phyloP scores from a whole-genome alignment of 2,113 vertebrate species.

The Brachypodius melanocephalos region DNA sequence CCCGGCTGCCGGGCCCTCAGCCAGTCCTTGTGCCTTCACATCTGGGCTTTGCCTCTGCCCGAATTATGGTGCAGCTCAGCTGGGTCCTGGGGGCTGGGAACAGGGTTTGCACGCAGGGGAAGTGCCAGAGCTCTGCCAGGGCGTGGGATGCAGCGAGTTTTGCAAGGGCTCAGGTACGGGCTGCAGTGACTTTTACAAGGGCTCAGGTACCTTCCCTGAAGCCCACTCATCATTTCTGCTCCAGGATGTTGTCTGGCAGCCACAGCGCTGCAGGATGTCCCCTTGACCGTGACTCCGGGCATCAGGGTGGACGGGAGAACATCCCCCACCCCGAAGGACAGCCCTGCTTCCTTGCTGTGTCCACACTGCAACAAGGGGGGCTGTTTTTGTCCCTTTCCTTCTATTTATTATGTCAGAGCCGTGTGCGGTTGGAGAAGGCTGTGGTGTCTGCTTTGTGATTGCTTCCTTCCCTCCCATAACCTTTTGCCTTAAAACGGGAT shows the following conservation, averaged over 20 bases:
- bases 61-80: neutral
- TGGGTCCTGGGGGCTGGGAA: neutral
- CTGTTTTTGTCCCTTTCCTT: constrained; percentile 32
- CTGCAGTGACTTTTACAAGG: neutral
- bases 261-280: rapidly evolving
- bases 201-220: neutral
- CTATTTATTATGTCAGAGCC: neutral
- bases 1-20: neutral
- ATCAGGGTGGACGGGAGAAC: neutral
- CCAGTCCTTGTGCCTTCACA: neutral
- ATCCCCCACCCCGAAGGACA: neutral
- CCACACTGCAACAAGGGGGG: neutral
- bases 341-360: neutral
- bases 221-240: neutral
- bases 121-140: neutral
- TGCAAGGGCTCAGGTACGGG: neutral
- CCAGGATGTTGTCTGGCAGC: neutral
- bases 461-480: constrained; percentile 35
- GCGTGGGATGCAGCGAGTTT: neutral
- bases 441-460: neutral
- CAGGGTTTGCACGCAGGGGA: neutral
- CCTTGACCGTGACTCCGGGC: neutral
- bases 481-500: constrained; percentile 9
- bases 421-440: neutral
- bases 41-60: neutral